phyloP scores from a whole-genome alignment of 2,113 vertebrate species.

The Toxotes chatareus region DNA sequence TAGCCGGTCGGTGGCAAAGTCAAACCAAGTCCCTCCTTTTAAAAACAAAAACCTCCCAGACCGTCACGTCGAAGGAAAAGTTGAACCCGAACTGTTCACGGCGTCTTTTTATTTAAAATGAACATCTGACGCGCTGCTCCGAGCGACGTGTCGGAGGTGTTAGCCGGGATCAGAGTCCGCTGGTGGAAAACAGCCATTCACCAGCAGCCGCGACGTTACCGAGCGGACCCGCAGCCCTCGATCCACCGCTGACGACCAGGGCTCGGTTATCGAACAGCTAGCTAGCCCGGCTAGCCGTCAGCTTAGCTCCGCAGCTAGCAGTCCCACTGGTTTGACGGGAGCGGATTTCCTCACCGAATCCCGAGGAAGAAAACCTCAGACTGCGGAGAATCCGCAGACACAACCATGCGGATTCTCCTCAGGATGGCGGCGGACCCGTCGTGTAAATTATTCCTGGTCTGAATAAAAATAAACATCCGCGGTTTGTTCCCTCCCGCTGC shows the following conservation, averaged over 20 bases:
- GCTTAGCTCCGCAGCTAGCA: slow-evolving; percentile 15
- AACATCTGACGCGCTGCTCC: neutral
- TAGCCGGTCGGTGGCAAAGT: no score
- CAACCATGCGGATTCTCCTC: neutral
- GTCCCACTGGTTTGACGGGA: neutral
- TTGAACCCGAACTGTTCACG: neutral
- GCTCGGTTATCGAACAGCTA: slow-evolving; percentile 7
- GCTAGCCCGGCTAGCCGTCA: slow-evolving; percentile 34
- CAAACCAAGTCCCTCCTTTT: neutral
- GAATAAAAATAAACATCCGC: neutral
- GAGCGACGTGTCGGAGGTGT: neutral
- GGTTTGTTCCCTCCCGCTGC: neutral
- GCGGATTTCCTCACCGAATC: neutral
- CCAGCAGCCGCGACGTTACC: neutral
- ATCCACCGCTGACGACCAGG: neutral
- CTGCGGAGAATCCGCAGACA: neutral
- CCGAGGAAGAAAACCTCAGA: slow-evolving; percentile 4
- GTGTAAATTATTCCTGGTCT: neutral
- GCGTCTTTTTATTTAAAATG: neutral
- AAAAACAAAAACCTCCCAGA: neutral
- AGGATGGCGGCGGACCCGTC: no score
- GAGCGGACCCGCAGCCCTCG: neutral
- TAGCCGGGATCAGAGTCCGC: neutral
- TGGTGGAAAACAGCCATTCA: neutral
- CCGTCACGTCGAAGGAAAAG: neutral